These are phyloP conservation scores for Tragelaphus buxtoni DNA, from an alignment of 2,113 vertebrate species.

Conservation along the genomic window DNA sequence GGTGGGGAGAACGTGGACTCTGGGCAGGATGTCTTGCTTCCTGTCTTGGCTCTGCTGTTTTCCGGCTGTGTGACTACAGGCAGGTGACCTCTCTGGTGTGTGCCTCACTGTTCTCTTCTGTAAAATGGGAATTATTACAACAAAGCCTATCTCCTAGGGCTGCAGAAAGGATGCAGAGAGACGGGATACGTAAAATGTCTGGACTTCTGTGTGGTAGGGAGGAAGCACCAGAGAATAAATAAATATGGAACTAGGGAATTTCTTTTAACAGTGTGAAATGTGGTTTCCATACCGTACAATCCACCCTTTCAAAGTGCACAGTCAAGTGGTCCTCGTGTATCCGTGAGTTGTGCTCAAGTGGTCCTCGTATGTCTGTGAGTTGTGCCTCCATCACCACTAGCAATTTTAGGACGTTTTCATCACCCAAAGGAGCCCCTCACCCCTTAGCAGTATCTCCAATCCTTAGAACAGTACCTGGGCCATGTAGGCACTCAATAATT, in stretches of 20 bases:
- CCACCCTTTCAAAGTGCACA: background rate
- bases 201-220: background rate
- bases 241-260: background rate
- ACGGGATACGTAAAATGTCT: accelerated
- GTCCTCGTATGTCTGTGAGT: accelerated
- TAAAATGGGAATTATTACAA: background rate
- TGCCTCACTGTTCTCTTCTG: background rate
- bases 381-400: too few species aligned
- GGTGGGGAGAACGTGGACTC: accelerated
- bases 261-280: background rate
- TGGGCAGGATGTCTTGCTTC: background rate
- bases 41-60: too few species aligned
- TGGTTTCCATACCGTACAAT: accelerated
- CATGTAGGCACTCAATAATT: accelerated
- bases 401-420: background rate
- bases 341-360: accelerated
- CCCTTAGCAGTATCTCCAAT: accelerated
- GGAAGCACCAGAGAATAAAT: background rate
- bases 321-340: accelerated
- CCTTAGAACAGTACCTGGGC: background rate
- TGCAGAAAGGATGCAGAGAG: accelerated
- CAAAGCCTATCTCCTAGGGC: accelerated
- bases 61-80: accelerated
- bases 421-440: too few species aligned
- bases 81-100: accelerated